Evolutionary conservation across 2,113 vertebrate species (phyloP).

Genomic region (Leptocoma aspasia): DNA sequence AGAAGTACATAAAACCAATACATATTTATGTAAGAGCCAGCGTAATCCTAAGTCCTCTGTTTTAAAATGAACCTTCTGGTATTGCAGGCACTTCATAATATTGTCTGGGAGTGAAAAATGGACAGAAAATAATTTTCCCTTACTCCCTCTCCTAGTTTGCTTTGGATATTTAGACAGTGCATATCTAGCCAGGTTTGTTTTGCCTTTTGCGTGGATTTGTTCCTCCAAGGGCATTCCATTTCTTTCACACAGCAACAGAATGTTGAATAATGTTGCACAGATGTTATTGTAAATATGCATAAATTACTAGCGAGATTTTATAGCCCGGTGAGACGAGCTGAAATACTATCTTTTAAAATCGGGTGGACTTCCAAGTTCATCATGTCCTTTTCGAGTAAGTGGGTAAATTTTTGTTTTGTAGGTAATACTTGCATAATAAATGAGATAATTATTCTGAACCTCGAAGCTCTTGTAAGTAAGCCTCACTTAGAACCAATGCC

Average conservation of each 20-base stretch:
- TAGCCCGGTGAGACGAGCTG: background rate
- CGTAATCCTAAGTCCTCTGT: background rate
- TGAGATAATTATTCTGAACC: background rate
- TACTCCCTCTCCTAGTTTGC: background rate
- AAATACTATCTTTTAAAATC: background rate
- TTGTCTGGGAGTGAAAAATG: slow-evolving; percentile 6
- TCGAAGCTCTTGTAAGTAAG: background rate
- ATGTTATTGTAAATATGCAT: background rate
- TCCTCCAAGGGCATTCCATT: background rate
- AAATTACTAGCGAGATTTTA: background rate
- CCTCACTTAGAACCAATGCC: background rate
- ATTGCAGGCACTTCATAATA: slow-evolving; percentile 29
- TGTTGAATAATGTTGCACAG: background rate
- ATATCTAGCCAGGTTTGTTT: background rate
- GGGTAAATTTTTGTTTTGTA: background rate
- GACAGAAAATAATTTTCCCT: background rate
- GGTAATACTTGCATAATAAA: background rate
- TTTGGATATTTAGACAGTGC: background rate
- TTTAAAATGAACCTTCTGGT: slow-evolving; percentile 18
- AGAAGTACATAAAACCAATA: background rate
- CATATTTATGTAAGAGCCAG: background rate
- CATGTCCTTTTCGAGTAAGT: background rate
- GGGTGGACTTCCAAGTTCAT: background rate
- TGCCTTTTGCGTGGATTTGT: background rate
- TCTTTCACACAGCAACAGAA: background rate